Conservation (phyloP, 2,797 vertebrate genomes). For the Mareca penelope region DNA sequence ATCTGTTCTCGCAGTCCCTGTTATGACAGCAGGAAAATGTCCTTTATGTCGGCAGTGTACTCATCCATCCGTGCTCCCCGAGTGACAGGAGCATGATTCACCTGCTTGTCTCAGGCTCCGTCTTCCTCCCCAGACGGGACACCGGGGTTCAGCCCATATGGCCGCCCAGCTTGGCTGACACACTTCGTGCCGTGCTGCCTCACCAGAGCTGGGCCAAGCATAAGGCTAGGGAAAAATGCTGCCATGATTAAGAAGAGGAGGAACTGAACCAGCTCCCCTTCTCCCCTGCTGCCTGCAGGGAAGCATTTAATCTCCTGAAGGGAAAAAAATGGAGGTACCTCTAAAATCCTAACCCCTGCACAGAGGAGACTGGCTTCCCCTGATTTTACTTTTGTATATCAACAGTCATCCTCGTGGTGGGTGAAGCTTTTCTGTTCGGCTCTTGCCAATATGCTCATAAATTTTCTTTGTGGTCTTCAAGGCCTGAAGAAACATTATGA, state of each 20-base stretch:
- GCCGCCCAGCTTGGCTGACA: neutral
- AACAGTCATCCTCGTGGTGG: accelerated
- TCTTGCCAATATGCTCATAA: neutral
- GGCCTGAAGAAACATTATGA: neutral
- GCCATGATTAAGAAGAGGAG: neutral
- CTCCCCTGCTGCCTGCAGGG: neutral
- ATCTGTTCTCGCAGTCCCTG: neutral
- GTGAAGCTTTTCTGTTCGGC: neutral
- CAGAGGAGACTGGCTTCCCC: neutral
- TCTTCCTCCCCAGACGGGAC: neutral
- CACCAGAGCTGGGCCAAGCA: neutral
- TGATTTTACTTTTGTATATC: neutral
- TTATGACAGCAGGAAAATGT: neutral
- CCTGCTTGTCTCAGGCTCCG: neutral
- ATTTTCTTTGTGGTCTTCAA: neutral
- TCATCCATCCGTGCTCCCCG: neutral
- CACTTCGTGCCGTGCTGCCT: neutral
- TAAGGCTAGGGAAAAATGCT: neutral
- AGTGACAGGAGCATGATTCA: neutral
- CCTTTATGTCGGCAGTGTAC: accelerated
- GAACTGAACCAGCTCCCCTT: neutral
- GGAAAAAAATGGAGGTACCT: neutral
- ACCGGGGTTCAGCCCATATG: neutral
- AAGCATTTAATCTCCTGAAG: accelerated
- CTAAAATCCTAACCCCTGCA: neutral